Evolutionary conservation across 2,888 invertebrate genomes (phyloP).

Genomic region (Drosophila mayaguana): DNA sequence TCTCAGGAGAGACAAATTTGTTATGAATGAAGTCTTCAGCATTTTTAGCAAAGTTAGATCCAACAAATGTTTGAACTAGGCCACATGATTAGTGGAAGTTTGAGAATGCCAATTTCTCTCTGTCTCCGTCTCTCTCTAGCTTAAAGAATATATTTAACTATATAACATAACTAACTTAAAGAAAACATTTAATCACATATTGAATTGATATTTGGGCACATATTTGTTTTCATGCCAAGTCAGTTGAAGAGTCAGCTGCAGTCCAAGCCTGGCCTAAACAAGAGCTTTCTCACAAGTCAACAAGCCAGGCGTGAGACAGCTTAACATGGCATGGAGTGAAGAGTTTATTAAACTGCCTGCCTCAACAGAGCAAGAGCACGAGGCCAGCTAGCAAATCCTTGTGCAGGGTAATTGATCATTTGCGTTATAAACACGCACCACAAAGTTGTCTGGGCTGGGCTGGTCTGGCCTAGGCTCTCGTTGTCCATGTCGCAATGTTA

Average conservation of each 20-base stretch:
- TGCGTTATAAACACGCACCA: slow-evolving; percentile 77
- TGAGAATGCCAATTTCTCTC: not conserved
- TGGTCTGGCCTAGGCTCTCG: not conserved
- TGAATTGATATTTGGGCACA: slow-evolving; percentile 6
- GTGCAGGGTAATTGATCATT: slow-evolving; percentile 77
- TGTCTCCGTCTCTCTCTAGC: too few relatives aligned
- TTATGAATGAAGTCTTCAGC: not conserved
- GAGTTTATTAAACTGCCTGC: slow-evolving; percentile 71
- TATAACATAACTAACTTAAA: too few relatives aligned
- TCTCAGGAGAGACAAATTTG: too few relatives aligned
- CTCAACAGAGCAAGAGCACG: slow-evolving; percentile 6
- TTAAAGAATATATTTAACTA: not conserved
- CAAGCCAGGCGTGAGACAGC: slow-evolving; percentile 72
- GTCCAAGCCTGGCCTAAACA: not conserved
- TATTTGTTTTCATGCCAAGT: not conserved
- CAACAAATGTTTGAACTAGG: too few relatives aligned
- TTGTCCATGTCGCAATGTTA: slow-evolving; percentile 8
- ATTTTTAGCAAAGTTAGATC: not conserved
- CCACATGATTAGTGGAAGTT: too few relatives aligned
- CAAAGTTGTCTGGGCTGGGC: slow-evolving; percentile 10
- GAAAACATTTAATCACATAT: not conserved
- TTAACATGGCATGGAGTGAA: slow-evolving; percentile 64
- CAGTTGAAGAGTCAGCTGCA: not conserved
- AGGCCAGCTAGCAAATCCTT: slow-evolving; percentile 54
- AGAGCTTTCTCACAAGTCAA: slow-evolving; percentile 74